These are phyloP conservation scores for Nicator chloris DNA, from an alignment of 2,113 vertebrate genomes.

Conservation along the genomic window DNA sequence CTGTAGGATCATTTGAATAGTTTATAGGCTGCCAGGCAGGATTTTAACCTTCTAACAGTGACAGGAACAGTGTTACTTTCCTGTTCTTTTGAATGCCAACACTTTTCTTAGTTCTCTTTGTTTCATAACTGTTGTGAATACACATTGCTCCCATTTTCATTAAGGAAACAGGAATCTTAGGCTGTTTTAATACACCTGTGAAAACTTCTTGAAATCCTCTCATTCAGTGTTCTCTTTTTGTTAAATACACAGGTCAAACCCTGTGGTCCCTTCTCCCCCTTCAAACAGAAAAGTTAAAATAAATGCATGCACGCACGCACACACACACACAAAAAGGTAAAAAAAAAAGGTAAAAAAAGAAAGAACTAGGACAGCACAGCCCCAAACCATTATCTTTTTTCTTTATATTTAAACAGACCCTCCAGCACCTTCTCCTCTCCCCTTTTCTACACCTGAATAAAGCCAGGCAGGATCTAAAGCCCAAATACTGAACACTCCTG, in stretches of 20 bases:
- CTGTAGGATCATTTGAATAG: constrained; percentile 15
- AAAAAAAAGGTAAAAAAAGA: too few species aligned
- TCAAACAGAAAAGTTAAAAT: constrained; percentile 14
- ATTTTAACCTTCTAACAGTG: constrained; percentile 18
- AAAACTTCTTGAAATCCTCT: constrained; percentile 3
- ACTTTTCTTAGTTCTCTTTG: constrained; percentile 3
- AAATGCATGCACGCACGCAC: neutral
- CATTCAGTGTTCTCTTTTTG: neutral
- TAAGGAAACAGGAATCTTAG: neutral
- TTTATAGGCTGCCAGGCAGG: constrained; percentile 24
- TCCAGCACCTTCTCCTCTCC: neutral
- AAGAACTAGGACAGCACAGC: neutral
- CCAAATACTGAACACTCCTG: neutral
- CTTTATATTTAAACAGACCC: neutral
- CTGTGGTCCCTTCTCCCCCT: neutral
- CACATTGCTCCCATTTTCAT: neutral
- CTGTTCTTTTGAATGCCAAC: neutral
- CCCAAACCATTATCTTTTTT: neutral
- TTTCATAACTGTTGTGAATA: neutral
- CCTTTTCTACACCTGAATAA: neutral
- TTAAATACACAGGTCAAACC: constrained; percentile 15
- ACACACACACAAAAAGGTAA: too few species aligned
- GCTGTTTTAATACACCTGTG: neutral
- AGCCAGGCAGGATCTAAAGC: neutral
- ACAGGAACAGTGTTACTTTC: constrained; percentile 21